Evolutionary conservation across 2,888 invertebrate genomes (phyloP).

Genomic region (Hydrotaea diabolus): DNA sequence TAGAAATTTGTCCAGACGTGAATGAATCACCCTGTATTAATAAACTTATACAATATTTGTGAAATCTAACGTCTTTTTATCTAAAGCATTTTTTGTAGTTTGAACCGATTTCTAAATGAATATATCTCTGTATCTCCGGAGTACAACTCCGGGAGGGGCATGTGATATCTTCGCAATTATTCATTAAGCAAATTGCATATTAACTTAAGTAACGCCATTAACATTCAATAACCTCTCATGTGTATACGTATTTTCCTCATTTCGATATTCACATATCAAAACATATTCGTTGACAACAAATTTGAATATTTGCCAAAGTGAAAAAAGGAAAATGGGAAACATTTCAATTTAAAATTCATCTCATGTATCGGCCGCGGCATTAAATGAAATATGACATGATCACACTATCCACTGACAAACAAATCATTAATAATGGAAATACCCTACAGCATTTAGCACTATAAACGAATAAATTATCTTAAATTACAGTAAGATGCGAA

Average conservation of each 20-base stretch:
- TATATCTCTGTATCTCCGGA: too few relatives aligned
- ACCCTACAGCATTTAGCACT: constrained; percentile 37
- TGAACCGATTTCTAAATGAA: too few relatives aligned
- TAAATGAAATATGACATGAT: constrained; percentile 47
- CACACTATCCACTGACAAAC: constrained; percentile 44
- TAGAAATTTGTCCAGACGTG: too few relatives aligned
- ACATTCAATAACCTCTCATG: too few relatives aligned
- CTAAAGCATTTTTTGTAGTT: too few relatives aligned
- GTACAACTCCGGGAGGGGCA: too few relatives aligned
- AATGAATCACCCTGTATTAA: too few relatives aligned
- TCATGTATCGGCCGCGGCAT: background rate
- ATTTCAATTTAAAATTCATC: constrained; percentile 24
- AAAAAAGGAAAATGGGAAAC: background rate
- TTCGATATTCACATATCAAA: background rate
- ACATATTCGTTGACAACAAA: constrained; percentile 3
- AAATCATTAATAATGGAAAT: constrained; percentile 62
- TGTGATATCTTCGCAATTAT: too few relatives aligned
- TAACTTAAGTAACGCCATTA: too few relatives aligned
- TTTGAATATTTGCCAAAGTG: constrained; percentile 3
- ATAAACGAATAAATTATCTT: constrained; percentile 57
- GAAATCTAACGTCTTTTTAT: too few relatives aligned
- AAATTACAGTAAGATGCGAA: background rate
- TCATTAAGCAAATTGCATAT: too few relatives aligned
- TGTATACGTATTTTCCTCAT: background rate
- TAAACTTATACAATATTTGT: too few relatives aligned